Percentiles rank a stretch among this genome's conserved stretches.
Conservation (phyloP, 1,140 invertebrate genomes). For the Dreissena rostriformis region DNA sequence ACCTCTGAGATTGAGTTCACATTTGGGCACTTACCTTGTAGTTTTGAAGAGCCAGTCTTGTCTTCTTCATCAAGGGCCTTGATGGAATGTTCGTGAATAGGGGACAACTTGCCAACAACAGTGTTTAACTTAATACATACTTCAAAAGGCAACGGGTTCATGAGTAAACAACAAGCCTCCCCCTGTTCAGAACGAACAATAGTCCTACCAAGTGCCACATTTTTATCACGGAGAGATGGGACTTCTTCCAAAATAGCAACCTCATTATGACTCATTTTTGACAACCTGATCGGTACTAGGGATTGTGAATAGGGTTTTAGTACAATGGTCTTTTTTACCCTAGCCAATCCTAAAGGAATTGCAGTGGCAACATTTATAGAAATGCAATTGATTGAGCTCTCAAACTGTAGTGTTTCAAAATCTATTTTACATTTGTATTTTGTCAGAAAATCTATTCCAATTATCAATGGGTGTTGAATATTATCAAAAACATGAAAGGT, state of each 20-base stretch:
- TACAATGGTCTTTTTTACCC: not conserved
- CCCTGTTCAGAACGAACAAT: conserved; percentile 5
- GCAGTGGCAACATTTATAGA: not conserved
- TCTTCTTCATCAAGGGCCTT: conserved; percentile 7
- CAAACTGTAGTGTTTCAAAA: not conserved
- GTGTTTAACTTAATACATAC: not conserved
- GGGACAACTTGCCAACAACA: conserved; percentile 19
- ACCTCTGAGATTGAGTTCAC: not conserved
- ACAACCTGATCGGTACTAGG: too few relatives aligned
- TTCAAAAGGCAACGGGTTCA: conserved; percentile 5
- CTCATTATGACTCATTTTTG: too few relatives aligned
- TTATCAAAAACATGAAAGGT: conserved; percentile 34
- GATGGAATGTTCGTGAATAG: conserved; percentile 27
- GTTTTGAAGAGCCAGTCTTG: not conserved
- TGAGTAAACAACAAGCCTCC: not conserved
- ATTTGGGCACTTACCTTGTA: not conserved
- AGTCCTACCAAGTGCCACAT: not conserved
- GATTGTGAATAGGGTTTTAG: too few relatives aligned
- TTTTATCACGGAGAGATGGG: not conserved
- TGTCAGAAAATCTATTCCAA: conserved; percentile 7
- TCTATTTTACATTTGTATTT: conserved; percentile 19
- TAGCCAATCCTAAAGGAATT: not conserved
- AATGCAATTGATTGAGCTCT: not conserved
- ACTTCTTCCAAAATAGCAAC: too few relatives aligned
- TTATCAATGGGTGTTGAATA: conserved; percentile 16